Conservation (phyloP, 2,888 invertebrate species). For the Eulithis prunata region DNA sequence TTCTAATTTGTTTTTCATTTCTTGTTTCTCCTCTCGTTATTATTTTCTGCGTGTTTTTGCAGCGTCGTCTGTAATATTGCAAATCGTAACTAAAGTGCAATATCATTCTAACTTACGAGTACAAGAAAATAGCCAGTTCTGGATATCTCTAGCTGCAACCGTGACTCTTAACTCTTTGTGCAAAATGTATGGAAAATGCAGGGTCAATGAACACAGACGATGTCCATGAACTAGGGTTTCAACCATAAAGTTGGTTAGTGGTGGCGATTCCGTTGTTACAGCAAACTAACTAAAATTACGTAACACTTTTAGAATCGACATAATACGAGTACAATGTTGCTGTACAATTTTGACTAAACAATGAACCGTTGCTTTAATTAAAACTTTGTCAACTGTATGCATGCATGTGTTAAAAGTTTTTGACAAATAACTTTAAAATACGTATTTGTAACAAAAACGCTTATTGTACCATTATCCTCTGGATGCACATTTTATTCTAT, state of each 20-base stretch:
- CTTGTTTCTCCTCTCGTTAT: neutral
- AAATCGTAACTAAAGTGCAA: neutral
- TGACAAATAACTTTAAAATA: too few species aligned
- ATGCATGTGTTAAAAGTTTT: too few species aligned
- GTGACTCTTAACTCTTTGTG: constrained; percentile 3
- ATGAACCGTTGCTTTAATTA: neutral
- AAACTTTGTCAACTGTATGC: neutral
- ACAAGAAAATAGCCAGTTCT: neutral
- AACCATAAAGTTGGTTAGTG: constrained; percentile 27
- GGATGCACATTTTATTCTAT: too few species aligned
- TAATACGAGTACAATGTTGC: neutral
- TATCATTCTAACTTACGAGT: too few species aligned
- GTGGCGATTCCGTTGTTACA: too few species aligned
- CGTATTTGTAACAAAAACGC: too few species aligned
- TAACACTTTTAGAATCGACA: too few species aligned
- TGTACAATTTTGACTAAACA: neutral
- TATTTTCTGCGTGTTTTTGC: neutral
- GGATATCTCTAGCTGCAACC: neutral
- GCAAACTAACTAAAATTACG: too few species aligned
- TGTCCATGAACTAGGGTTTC: constrained; percentile 40
- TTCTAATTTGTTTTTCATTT: neutral
- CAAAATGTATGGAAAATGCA: constrained; percentile 33
- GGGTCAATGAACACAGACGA: constrained; percentile 27
- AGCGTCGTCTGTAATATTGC: neutral
- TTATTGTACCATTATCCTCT: too few species aligned